Evolutionary conservation across 2,888 invertebrate species (phyloP), one percentile per base, ranked within the genome.

Genomic region (Drosophila emarginata): DNA sequence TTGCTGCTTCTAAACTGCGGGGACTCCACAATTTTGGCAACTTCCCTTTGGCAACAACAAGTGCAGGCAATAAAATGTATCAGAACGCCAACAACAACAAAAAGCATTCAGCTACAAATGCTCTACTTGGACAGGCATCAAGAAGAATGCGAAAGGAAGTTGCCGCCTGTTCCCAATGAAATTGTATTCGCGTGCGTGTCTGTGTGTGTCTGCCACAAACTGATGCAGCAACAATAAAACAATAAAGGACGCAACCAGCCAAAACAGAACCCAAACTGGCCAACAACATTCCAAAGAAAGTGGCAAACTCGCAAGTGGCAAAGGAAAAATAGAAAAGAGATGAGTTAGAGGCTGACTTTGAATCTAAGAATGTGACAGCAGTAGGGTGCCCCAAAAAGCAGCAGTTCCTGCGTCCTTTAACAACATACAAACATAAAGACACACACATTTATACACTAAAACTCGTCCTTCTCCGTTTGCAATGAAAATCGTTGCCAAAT

Each of bases 151-250:
- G 72, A 85, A 72, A 76, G 66, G 71, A 77, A 77, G 69, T 61
- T 59, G 45, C 18, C 37, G 57, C 52, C 61, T 45, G 32, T 58
- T 63, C 40, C 39, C 52, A 54, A 40, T 40, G 36, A 58, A 64
- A n/a, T 12, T 9, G 37, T 37, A 18, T 37, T 1, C 23, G 39
- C 23, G 39, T 40, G 56, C 58, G 51, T 60, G 56, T 64, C 67
- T 61, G 57, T 70, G 39, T 67, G 64, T 57, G 68, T 75, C 65
- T 75, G 75, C 74, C 87, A 78, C 79, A 76, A 79, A 87, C 73
- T 88, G 86, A 80, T 80, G 89, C 79, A 79, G 89, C 84, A 86
- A 88, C 89, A 88, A 88, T 79, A 77, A 87, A 86, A 87, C 82
- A 89, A 89, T 89, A 84, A 84, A 82, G 75, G 78, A 73, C 65